Base-by-base conservation (phyloP, 2,888 invertebrate species). In the Watsonalla cultraria region DNA sequence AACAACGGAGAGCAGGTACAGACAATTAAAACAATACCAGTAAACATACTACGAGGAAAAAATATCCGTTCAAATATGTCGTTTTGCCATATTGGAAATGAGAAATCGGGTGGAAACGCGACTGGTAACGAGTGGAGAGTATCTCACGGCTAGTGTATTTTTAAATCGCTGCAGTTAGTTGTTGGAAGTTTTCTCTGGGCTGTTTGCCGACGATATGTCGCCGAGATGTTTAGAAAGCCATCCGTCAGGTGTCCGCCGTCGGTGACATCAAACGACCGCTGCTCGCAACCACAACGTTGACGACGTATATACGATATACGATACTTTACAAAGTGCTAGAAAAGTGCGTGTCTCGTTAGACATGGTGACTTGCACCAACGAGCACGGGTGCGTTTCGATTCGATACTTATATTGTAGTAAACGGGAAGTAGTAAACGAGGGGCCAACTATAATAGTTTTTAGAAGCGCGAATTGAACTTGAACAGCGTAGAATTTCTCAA, bases 181-280 rank as follows among this genome's bases (percentile, higher is more conserved):
- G 80, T 76, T 74, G 68, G 66, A 66, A 0, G 80, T 85, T 89
- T 90, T 88, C 89, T 78, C 86, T 75, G 69, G 76, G 83, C 82
- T 87, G 87, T 86, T 86, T 84, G 78, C 81, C 70, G 59, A 72
- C 70, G 59, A 72, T 68, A 70, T 75, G 82, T 79, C 81, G 78
- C 74, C 62, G 72, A 76, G 78, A 76, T 76, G 81, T 84, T 87
- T 89, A 89, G 90, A 90, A 90, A 90, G 90, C 81, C 82, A 90
- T 89, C 87, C 74, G 81, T 90, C 88, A 83, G 73, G 82, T 82
- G 80, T 76, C 78, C 72, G 69, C 77, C 72, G 70, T 68, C 82
- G 84, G 82, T 66, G 75, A 87, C 82, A 74, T 86, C 83, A 88
- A 84, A 86, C 77, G 74, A 55, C 61, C 63, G 55, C 54, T 64